Conservation (phyloP, 1,140 invertebrate genomes). For the Nilaparvata lugens region DNA sequence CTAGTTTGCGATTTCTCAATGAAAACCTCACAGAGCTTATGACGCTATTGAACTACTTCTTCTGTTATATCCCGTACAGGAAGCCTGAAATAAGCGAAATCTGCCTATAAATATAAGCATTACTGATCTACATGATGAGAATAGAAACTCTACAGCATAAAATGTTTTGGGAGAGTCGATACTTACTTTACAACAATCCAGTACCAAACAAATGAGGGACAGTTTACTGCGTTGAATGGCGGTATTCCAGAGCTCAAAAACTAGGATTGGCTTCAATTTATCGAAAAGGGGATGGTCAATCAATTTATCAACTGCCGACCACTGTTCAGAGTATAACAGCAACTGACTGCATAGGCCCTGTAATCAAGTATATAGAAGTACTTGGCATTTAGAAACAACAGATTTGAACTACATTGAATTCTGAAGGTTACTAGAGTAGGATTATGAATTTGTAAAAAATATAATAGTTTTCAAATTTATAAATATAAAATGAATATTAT, state of each 20-base stretch:
- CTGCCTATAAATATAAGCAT: background rate
- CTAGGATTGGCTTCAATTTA: background rate
- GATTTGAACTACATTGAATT: background rate
- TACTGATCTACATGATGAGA: background rate
- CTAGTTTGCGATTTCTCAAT: background rate
- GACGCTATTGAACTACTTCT: too few relatives aligned
- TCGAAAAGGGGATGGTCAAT: background rate
- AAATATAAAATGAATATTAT: too few relatives aligned
- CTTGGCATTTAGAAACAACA: background rate
- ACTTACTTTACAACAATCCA: background rate
- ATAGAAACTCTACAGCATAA: background rate
- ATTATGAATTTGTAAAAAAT: background rate
- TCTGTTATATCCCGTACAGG: background rate
- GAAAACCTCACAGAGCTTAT: too few relatives aligned
- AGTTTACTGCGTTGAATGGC: background rate
- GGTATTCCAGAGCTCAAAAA: background rate
- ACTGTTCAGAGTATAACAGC: background rate
- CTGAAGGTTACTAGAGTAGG: background rate
- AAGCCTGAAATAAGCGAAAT: background rate
- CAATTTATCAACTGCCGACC: background rate
- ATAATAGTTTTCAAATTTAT: too few relatives aligned
- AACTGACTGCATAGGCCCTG: background rate
- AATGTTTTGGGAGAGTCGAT: background rate
- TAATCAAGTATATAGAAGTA: background rate
- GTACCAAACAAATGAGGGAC: background rate